These are phyloP conservation scores for Eutrigla gurnardus DNA, from an alignment of 2,797 vertebrate genomes.

Conservation along the genomic window DNA sequence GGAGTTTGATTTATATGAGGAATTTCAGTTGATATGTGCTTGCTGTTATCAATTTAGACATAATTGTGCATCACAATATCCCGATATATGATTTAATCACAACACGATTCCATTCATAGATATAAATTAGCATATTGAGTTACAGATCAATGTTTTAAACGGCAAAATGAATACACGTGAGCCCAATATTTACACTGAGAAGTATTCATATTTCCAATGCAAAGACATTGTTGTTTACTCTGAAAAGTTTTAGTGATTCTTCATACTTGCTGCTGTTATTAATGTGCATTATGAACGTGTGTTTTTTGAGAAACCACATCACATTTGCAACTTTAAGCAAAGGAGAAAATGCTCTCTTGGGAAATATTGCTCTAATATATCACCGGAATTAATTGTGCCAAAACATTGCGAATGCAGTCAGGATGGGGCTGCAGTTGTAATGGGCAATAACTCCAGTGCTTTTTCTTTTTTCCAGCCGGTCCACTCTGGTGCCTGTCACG, in stretches of 20 bases:
- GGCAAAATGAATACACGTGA: not conserved
- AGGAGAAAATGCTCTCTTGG: slow-evolving; percentile 23
- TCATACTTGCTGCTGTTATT: slow-evolving; percentile 7
- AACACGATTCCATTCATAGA: too few species aligned
- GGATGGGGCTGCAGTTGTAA: slow-evolving; percentile 42
- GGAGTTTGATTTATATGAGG: too few species aligned
- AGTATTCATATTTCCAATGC: not conserved
- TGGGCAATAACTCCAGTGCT: slow-evolving; percentile 40
- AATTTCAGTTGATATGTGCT: too few species aligned
- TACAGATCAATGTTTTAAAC: not conserved
- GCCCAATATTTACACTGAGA: not conserved
- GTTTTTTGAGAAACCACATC: slow-evolving; percentile 6
- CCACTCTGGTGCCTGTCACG: slow-evolving; percentile 51
- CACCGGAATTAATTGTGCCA: slow-evolving; percentile 54
- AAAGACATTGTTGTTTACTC: not conserved
- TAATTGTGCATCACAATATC: too few species aligned
- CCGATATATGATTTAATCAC: too few species aligned
- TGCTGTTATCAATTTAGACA: too few species aligned
- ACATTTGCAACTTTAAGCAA: slow-evolving; percentile 28
- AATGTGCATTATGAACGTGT: not conserved
- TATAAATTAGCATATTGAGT: not conserved
- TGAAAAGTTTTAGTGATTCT: slow-evolving; percentile 4
- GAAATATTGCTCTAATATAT: slow-evolving; percentile 47
- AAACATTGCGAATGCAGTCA: slow-evolving; percentile 46
- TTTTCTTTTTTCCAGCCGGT: slow-evolving; percentile 18